Evolutionary conservation across 2,888 invertebrate species (phyloP), one percentile per base, ranked within the genome.

Genomic region (Brachynemurus nebulosus): DNA sequence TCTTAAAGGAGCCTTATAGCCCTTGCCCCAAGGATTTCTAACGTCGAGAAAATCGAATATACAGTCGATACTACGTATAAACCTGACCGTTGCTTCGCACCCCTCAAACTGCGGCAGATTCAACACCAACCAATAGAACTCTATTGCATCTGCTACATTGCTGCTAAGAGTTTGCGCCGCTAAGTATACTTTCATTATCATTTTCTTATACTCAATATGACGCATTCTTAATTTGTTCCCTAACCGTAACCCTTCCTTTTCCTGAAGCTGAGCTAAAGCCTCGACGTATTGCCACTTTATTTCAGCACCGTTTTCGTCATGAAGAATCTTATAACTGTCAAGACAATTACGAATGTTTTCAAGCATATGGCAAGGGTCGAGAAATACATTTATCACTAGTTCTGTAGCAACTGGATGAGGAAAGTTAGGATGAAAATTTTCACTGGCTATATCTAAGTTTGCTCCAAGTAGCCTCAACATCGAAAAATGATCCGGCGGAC

Each of bases 11-110:
- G 52, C 43, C 41, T 54, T 52, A 39, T 41, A 54, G n/a, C 49
- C 52, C 37, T 44, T 49, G 8, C 49, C 50, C 42, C 43, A 54
- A 14, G 48, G 48, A 45, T 50, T 55, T 25, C 54, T 21, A 2
- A 47, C 47, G 46, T 55, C 53, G 11, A 54, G 35, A n/a, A 51
- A 44, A 25, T 55, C 55, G 44, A 56, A 54, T n/a, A 52, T 17
- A 39, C 40, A 46, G 42, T 51, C 47, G 11, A 53, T 44, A 18
- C 19, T 48, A 39, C 47, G 17, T 19, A 54, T 46, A 47, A 55
- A 53, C 36, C 47, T n/a, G 7, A 52, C 43, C 9, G 53, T 56
- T 14, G 47, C 49, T 17, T 47, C 50, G 36, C 45, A 43, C 12
- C 44, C 46, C 43, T 47, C 27, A 18, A 48, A 53, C n/a, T 41